Evolutionary conservation across 2,888 invertebrate species (phyloP), one percentile per base, ranked within the genome.

Genomic region (Rhagium mordax): DNA sequence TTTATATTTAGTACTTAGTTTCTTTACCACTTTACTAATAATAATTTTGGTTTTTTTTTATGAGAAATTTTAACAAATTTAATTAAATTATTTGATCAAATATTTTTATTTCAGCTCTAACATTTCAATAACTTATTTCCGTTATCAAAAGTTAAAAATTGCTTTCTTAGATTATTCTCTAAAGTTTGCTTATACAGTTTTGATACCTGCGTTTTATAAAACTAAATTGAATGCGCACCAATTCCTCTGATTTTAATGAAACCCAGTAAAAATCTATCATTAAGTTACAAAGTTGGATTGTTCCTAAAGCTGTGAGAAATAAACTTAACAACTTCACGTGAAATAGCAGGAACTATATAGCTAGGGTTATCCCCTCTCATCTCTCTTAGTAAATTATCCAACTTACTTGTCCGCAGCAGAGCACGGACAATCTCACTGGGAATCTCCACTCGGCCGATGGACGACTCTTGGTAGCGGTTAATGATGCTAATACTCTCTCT

Each of bases 231-330:
- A 4, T 24, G 6, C 8, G 8, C 47, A n/a, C 47, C 5, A 10
- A 5, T 47, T 47, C 47, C 8, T n/a, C 3, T 5, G 10, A 24
- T 6, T 47, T 3, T 3, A 47, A n/a, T n/a, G 3, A n/a, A 47
- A 47, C 13, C 18, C 51, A 15, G 15, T 4, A 65, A 65, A 65
- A 65, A 33, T 53, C 53, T 33, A 10, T 48, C 49, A 15, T 27
- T 41, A 62, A 65, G 71, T 65, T 57, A 24, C 51, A 55, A 71
- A 71, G 65, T 65, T 65, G 55, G 51, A 71, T 71, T 71, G 65
- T 65, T 65, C 71, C 71, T 62, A 71, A 60, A 71, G 65, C 65
- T 49, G 29, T 29, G 71, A 59, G 60, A 65, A 64, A 57, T 71
- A 71, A 71, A 65, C 71, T 65, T 48, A 48, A 62, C 47, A 41